A percentile compares a stretch with the other conserved stretches of the same genome.
These are phyloP conservation scores for Eulacestoma nigropectus DNA, from an alignment of 2,113 vertebrate genomes.

Conservation along the genomic window DNA sequence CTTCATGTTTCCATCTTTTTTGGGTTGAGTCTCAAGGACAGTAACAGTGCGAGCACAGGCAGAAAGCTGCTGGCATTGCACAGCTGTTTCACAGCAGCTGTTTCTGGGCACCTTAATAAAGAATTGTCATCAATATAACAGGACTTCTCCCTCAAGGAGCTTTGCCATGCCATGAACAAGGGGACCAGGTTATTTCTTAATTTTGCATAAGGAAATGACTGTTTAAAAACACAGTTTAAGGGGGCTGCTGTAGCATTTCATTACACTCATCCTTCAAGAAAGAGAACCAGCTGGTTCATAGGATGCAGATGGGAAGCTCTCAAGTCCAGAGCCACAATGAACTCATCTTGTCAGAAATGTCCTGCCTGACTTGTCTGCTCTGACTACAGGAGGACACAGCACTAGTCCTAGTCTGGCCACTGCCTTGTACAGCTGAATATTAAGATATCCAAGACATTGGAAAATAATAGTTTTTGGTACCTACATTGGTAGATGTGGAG, in stretches of 20 bases:
- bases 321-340: not conserved
- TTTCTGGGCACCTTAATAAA: not conserved
- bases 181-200: not conserved
- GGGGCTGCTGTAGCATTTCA: not conserved
- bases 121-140: not conserved
- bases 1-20: not conserved
- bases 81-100: not conserved
- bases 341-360: not conserved
- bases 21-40: not conserved
- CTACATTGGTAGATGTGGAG: conserved; percentile 90
- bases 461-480: not conserved
- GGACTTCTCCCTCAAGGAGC: not conserved
- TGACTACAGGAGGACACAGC: not conserved
- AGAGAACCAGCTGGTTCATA: not conserved
- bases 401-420: not conserved
- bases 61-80: not conserved
- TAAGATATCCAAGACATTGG: not conserved
- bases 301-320: not conserved
- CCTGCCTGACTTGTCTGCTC: not conserved
- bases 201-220: not conserved
- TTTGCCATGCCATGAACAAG: not conserved
- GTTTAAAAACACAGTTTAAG: not conserved
- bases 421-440: not conserved
- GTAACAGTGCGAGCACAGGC: not conserved
- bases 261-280: not conserved